Evolutionary conservation across 1,140 invertebrate species (phyloP), one percentile per base, ranked within the genome.

Genomic region (Drosophila suzukii): DNA sequence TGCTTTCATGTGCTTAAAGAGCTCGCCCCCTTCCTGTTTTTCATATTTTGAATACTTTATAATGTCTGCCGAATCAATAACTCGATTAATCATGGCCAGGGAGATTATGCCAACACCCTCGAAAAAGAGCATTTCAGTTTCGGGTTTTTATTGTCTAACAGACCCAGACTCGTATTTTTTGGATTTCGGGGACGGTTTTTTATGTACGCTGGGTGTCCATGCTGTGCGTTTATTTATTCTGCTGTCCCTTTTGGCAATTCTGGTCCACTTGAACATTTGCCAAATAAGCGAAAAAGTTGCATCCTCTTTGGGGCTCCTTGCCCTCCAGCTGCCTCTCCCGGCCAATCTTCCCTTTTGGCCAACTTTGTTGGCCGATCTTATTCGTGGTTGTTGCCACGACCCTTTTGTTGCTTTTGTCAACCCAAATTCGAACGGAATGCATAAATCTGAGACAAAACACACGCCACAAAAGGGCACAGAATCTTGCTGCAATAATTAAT

Each of bases 201-300:
- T 59, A 44, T 62, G 24, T 34, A 13, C 11, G 38, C 32, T 34
- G 32, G 17, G 41, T 38, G 46, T 41, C 58, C 65, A 47, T 49
- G 67, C 57, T 73, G 61, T 67, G 70, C 58, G 56, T 78, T 86
- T 82, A 68, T 85, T 75, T 85, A 82, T 82, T 78, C 39, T 67
- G 70, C 32, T 60, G 66, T 68, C 59, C 50, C 49, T 84, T 82
- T 81, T 86, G 68, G 81, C 68, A 72, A 81, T 85, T 75, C 30
- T 75, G 51, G 78, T 66, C 71, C 70, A 82, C 66, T 86, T 86
- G 82, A 86, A 82, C 78, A 66, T 83, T 86, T 88, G 82, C 82
- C 82, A 86, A 86, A 82, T 86, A 86, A 86, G 82, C 83, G 75
- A 62, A 78, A 75, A 86, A 78, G 75, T 86, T 86, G 66, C 68